A percentile compares a stretch with the other conserved stretches of the same genome.
phyloP scores from a whole-genome alignment of 2,797 vertebrate genomes.

The Melanotaenia pygmaea region DNA sequence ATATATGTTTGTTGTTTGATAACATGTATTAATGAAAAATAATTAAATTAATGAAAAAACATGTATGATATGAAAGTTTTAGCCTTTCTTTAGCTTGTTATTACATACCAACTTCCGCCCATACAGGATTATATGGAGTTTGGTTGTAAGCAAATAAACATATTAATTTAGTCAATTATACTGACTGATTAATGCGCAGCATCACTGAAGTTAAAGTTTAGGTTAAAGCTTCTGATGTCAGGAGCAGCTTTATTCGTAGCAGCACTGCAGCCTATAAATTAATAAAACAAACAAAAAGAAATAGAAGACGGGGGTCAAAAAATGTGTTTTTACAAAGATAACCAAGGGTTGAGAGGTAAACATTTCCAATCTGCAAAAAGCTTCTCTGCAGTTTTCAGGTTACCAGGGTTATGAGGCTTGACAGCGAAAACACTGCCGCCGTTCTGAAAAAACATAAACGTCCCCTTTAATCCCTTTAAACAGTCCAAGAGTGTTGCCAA shows the following conservation, averaged over 20 bases:
- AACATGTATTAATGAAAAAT: not conserved
- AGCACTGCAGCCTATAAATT: too few species aligned
- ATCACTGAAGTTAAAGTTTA: constrained; percentile 11
- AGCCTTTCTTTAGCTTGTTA: constrained; percentile 1
- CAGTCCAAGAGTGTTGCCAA: not conserved
- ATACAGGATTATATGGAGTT: not conserved
- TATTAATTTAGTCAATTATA: constrained; percentile 9
- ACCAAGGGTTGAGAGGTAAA: not conserved
- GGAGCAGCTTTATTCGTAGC: not conserved
- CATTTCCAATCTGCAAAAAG: not conserved
- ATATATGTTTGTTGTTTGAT: not conserved
- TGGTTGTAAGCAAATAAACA: constrained; percentile 9
- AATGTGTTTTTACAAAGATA: too few species aligned
- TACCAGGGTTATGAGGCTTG: not conserved
- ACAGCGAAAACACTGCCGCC: not conserved
- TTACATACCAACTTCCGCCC: not conserved
- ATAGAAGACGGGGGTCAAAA: too few species aligned
- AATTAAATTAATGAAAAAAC: too few species aligned
- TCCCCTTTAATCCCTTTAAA: not conserved
- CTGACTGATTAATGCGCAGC: not conserved
- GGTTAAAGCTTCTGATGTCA: not conserved
- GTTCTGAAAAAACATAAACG: not conserved
- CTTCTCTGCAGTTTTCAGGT: not conserved
- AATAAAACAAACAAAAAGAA: too few species aligned
- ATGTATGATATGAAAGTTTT: not conserved